Evolutionary conservation across 2,888 invertebrate genomes (phyloP), one percentile per base, ranked within the genome.

Genomic region (Nycteola revayana): DNA sequence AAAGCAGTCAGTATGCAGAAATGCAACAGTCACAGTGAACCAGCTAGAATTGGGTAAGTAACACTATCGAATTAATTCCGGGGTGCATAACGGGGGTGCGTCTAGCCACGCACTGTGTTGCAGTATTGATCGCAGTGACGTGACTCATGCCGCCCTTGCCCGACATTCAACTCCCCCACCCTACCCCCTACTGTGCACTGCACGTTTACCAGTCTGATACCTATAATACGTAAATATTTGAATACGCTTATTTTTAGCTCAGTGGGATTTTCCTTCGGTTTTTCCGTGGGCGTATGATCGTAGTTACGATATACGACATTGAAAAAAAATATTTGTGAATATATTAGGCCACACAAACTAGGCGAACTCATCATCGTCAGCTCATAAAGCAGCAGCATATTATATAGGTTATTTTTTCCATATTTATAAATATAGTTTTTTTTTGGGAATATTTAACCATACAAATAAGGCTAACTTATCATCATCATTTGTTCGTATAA

Each of bases 131-230:
- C 86, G 70, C 83, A 83, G 72, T 87, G 86, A 87, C 82, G 73
- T 87, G 87, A 87, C 82, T 87, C 85, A 82, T 66, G 83, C 77
- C 83, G 83, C 87, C 87, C 87, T 88, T 88, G 87, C 85, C 86
- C 87, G 87, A 88, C 82, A 86, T 88, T 84, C 86, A 79, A 72
- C 75, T 68, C 64, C 73, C 70, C 75, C 72, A 52, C 66, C 71
- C 59, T 52, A 50, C 49, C 47, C 49, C 52, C 52, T 56, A 36
- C 22, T 40, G 7, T 21, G 45, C 61, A 41, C 49, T 57, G 51
- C 61, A 61, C 61, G 59, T 63, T 51, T 54, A 74, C 73, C 73
- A 72, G 72, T 31, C 63, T 51, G 43, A 39, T 42, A 27, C 54
- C 49, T 43, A 41, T 43, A 39, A 50, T 49, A 45, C 47, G 46